Base-by-base conservation (phyloP, 1,140 invertebrate genomes). In the Lepidostoma basale region DNA sequence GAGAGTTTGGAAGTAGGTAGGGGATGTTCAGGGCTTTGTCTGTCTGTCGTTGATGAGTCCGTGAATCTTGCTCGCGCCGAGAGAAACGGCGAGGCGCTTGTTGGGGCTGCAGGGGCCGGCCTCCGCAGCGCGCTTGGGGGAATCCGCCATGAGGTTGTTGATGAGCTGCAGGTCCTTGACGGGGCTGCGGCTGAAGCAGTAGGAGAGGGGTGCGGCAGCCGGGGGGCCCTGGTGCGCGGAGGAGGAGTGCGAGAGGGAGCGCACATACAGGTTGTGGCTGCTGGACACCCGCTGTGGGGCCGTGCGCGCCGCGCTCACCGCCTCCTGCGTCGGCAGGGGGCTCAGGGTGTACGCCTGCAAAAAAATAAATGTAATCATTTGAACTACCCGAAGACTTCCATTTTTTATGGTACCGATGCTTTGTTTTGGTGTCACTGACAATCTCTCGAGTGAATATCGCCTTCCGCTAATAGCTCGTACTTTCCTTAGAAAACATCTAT, bases 161-260 rank as follows among this genome's bases (percentile, higher is more conserved):
- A 83, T 83, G 8, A 78, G 78, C 65, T 82, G 78, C 54, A 83
- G 68, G 52, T 81, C 79, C 80, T 95, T 95, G 63, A 93, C 92
- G 12, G 95, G 94, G 82, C 95, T 97, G 62, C 89, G 86, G 77
- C 90, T 93, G 78, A 98, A 95, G 70, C 89, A 89, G 81, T 96
- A 98, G 45, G 89, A 90, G 69, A 94, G 82, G 68, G 88, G 87
- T 23, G 86, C 82, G 1, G 85, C 83, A 64, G 83, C 83, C 20
- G 83, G 80, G 62, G 78, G 82, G 39, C 74, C 74, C 58, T 73
- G 74, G 60, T 72, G 76, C 65, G 26, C 77, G 67, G 74, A 76
- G n/a, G n/a, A n/a, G 72, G 84, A 76, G 76, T 84, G 87, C 86
- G 76, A 85, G 84, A 74, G 92, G 87, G 75, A 94, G 84, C 78